Base-by-base conservation (phyloP, 2,797 vertebrate species). In the Chelidonichthys spinosus region DNA sequence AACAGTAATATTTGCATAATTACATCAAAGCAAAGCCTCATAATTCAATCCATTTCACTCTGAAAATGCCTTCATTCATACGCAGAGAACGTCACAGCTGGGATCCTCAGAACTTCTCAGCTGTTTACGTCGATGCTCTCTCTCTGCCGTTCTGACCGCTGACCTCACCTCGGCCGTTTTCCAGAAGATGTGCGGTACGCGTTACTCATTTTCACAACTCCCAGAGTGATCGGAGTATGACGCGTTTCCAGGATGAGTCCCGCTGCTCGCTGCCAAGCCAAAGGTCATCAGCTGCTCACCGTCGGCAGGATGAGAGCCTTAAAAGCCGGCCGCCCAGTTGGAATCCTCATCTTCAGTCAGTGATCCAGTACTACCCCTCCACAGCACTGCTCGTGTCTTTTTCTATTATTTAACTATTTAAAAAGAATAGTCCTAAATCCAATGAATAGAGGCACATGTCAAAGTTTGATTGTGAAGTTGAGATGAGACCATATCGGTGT, bases 241-340 rank as follows among this genome's bases (percentile, higher is more conserved):
- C 65, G 2, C 52, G 17, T 64, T 73, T 74, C 60, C 55, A 52
- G 64, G 79, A 77, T 76, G 76, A 83, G 58, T 82, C 54, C 69
- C 44, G 4, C 56, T 15, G 74, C 49, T 71, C 14, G 59, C 72
- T 15, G 39, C 7, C 7, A 66, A 85, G 79, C 47, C 72, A 79
- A 86, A 86, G 83, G 77, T 88, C 82, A 74, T 71, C 81, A 82
- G 72, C 85, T 79, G 65, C 70, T 81, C 72, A 33, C 47, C 56
- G 10, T 66, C 71, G 63, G 55, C 33, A 63, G 46, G 77, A 63
- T 55, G 59, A 81, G 71, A 81, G 49, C 37, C 61, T 67, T 58
- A 75, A 79, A 78, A 69, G 37, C 65, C 11, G 42, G 33, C 53
- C 14, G 72, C 82, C 35, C 79, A 60, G 78, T 70, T 36, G 36